Base-by-base conservation (phyloP, 2,888 invertebrate genomes). In the Cephus sareptanus region DNA sequence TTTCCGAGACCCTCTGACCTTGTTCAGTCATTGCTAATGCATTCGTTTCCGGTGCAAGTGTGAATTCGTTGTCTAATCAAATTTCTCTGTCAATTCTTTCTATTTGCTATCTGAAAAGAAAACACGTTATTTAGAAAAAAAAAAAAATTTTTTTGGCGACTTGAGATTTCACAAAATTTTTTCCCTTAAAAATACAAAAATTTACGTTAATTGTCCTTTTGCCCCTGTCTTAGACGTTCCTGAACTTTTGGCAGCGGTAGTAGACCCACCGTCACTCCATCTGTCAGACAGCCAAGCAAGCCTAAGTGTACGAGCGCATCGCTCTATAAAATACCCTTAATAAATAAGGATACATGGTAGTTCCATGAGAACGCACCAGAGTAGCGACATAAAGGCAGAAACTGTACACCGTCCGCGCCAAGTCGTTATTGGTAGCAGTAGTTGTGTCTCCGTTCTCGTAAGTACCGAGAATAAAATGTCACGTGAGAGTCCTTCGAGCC, bases 31-130 rank as follows among this genome's bases (percentile, higher is more conserved):
- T 23, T 56, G 23, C 23, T 56, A 23, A 56, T 56, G 23, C 56
- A 56, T 9, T 56, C 23, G 9, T 56, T 56, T 56, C 56, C 56
- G 56, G 23, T 9, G 23, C 56, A 56, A 56, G 56, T 56, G 56
- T 56, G 23, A 56, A 56, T 56, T 23, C 30, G 73, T 30, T 71
- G 2, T 15, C 23, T 30, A 73, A 33, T 71, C 15, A 75, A 75
- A 37, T 73, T 56, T 75, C 56, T 31, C 75, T 69, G 71, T 75
- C 15, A 75, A 35, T 15, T 71, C 31, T 74, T 74, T 56, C 4
- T 33, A 35, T 77, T 31, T 69, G 30, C 71, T 40, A 23, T 71
- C 40, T 74, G 2, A 33, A 68, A 35, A 69, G 33, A 76, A 68
- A 74, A 34, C 23, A 31, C 4, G 76, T 75, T 74, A 74, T n/a